A percentile compares a stretch with the other conserved stretches of the same genome.
phyloP scores from a whole-genome alignment of 2,888 invertebrate species.

The Ecdyonurus torrentis region DNA sequence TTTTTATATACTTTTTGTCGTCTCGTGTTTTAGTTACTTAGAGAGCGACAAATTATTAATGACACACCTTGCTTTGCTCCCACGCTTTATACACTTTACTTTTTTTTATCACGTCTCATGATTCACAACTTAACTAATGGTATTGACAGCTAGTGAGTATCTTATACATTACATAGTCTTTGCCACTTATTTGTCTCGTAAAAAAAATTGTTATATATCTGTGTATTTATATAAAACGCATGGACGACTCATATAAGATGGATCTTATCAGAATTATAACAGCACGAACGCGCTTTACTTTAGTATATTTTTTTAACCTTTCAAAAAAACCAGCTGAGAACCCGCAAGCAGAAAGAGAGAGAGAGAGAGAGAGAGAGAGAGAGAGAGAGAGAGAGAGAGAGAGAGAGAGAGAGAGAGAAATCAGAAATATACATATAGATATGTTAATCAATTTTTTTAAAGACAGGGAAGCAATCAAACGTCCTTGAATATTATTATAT shows the following conservation, averaged over 20 bases:
- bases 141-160: not conserved
- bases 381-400: no score
- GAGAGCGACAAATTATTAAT: not conserved
- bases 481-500: not conserved
- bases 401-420: no score
- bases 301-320: no score
- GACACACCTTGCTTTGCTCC: not conserved
- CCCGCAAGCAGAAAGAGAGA: not conserved
- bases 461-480: not conserved
- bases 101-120: no score
- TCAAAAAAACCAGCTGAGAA: not conserved
- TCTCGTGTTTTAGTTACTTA: not conserved
- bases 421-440: no score
- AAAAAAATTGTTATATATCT: no score
- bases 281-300: not conserved
- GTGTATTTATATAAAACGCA: no score
- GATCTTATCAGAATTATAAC: not conserved
- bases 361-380: no score
- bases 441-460: not conserved
- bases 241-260: not conserved
- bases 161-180: not conserved
- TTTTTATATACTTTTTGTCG: no score
- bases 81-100: not conserved
- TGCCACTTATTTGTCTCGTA: not conserved
- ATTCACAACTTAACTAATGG: not conserved